Evolutionary conservation across 1,140 invertebrate species (phyloP).

Genomic region (Neodiprion virginianus): DNA sequence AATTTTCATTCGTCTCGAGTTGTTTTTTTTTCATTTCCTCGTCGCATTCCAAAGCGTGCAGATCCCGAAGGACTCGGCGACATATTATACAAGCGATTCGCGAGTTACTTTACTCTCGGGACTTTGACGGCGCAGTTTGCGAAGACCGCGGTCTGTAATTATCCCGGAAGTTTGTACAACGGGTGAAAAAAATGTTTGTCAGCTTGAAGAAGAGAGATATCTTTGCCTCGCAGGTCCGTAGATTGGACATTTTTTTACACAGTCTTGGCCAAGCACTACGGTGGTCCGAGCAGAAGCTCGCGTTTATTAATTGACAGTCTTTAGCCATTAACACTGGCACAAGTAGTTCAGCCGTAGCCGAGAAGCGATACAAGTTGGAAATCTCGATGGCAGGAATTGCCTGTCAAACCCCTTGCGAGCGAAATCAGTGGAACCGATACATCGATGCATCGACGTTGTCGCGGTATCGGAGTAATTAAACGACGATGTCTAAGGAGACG

Average conservation of each 20-base stretch:
- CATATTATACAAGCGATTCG: no score
- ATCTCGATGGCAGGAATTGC: not conserved
- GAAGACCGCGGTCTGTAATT: not conserved
- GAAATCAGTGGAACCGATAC: not conserved
- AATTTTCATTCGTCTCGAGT: no score
- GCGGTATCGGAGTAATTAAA: no score
- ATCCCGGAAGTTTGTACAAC: not conserved
- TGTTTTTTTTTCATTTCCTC: no score
- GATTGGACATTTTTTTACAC: not conserved
- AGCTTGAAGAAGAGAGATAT: not conserved
- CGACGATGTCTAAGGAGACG: no score
- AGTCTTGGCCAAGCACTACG: not conserved
- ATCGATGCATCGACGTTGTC: no score
- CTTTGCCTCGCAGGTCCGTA: not conserved
- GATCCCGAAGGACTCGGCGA: no score
- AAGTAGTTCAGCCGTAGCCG: not conserved
- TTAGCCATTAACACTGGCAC: not conserved
- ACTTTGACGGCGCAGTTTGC: not conserved
- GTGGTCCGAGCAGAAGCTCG: not conserved
- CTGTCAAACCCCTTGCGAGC: not conserved
- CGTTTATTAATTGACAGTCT: conserved; percentile 1
- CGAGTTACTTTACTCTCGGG: not conserved
- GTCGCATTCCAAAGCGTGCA: no score
- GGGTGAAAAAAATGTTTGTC: not conserved
- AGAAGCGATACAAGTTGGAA: not conserved